phyloP scores from a whole-genome alignment of 2,797 vertebrate genomes.

The Apodemus agrarius region DNA sequence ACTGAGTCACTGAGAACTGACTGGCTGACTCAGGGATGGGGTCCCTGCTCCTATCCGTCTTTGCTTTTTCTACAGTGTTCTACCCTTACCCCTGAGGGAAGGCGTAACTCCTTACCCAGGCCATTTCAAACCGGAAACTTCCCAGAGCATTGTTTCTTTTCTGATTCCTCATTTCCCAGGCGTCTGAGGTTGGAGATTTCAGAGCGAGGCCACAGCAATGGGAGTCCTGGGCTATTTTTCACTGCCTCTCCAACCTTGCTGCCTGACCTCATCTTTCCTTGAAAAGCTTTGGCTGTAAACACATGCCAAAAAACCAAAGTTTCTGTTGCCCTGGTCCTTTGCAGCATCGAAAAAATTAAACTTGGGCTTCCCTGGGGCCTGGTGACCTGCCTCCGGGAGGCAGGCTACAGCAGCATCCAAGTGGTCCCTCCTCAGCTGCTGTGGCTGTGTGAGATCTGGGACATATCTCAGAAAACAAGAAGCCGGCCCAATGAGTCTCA shows the following conservation, averaged over 20 bases:
- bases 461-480: conserved; percentile 1
- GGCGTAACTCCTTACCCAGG: neutral
- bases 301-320: conserved; percentile 50
- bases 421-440: neutral
- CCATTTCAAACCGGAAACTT: neutral
- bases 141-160: neutral
- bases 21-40: neutral
- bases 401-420: conserved; percentile 36
- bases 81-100: neutral
- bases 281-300: conserved; percentile 67
- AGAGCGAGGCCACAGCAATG: neutral
- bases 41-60: neutral
- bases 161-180: conserved; percentile 13
- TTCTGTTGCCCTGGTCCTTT: neutral
- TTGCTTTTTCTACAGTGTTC: neutral
- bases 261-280: conserved; percentile 49
- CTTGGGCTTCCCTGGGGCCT: conserved; percentile 55
- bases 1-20: neutral
- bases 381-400: conserved; percentile 45
- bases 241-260: neutral
- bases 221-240: neutral
- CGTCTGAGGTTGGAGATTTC: conserved; percentile 14
- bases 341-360: conserved; percentile 52
- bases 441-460: neutral
- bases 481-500: neutral